Evolutionary conservation across 2,797 vertebrate genomes (phyloP), one percentile per base, ranked within the genome.

Genomic region (Octomys mimax): DNA sequence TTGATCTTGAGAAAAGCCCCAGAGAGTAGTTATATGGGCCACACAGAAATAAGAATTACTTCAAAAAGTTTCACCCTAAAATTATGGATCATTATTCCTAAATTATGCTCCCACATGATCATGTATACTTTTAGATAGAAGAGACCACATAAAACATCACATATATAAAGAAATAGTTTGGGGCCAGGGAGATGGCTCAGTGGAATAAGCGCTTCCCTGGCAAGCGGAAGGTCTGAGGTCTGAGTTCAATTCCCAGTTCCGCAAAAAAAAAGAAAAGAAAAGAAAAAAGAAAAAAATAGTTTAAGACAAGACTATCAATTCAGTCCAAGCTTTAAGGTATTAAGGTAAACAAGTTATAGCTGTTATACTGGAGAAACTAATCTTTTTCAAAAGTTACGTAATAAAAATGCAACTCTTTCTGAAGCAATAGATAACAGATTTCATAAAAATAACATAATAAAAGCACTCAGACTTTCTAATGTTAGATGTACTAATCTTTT

Each of bases 361-460:
- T 94, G 46, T 82, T 54, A 54, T 52, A 95, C 11, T 89, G 18
- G 22, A 93, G 46, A 87, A 91, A 80, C 46, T 70, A 36, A 46
- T 77, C 18, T 54, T n/a, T 84, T 94, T 61, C 11, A 19, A 80
- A 71, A 77, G 57, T 18, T 39, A 57, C 24, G 16, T 88, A n/a
- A 28, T 36, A 21, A 52, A 33, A 81, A 75, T 4, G 19, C n/a
- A 26, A 46, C 5, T 46, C n/a, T 49, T 49, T 80, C 87, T 96
- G 79, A 96, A 95, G 82, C 49, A 3, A 24, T 6, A 85, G 36
- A 24, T 7, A 88, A n/a, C 54, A 46, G 54, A 84, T 68, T 94
- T 97, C 52, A 94, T 78, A 85, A 87, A 93, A 95, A 92, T 71
- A 66, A 49, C 39, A 87, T 75, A 86, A 90, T 83, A 77, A 96